Base-by-base conservation (phyloP, 1,140 invertebrate genomes). In the Heliconius hewitsoni region DNA sequence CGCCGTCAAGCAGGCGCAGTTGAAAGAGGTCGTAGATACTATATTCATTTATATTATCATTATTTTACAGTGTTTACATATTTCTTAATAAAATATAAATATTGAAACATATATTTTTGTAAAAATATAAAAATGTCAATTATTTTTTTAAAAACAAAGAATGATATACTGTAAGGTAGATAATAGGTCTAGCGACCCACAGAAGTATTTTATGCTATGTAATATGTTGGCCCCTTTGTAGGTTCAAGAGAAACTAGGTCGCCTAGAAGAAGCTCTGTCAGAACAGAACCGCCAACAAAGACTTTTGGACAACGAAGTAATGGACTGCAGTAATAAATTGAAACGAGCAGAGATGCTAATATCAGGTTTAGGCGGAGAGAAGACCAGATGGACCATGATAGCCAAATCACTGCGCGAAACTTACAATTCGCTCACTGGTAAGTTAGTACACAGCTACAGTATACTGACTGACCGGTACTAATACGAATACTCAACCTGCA, bases 261-360 rank as follows among this genome's bases (percentile, higher is more conserved):
- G 91, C 11, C 82, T 97, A 9, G 96, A 98, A 94, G 97, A 96
- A 23, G 96, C 96, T 81, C 91, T 98, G 71, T 95, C 96, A 0
- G 96, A 96, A 66, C 93, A 96, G 46, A 91, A 88, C 60, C 90
- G 93, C 19, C 89, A 97, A 57, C 95, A 98, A 90, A 96, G 96
- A 74, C 94, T 96, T 70, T 94, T 98, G 87, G 96, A 96, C 39
- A 95, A 96, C 71, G 97, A 99, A 88, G 98, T 98, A 37, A 96
- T 98, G 82, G 95, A 97, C 19, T 99, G 98, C 85, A 97, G 97
- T 46, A 97, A 97, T 83, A 99, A 99, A 93, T 92, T 99, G 57
- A 97, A 98, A 86, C 95, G 99, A 81, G 99, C 99, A 1, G 98
- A 99, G 90, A 98, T 99, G 94, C 95, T 99, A 71, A 98, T 99